Evolutionary conservation across 2,888 invertebrate genomes (phyloP).

Genomic region (Myopa testacea): DNA sequence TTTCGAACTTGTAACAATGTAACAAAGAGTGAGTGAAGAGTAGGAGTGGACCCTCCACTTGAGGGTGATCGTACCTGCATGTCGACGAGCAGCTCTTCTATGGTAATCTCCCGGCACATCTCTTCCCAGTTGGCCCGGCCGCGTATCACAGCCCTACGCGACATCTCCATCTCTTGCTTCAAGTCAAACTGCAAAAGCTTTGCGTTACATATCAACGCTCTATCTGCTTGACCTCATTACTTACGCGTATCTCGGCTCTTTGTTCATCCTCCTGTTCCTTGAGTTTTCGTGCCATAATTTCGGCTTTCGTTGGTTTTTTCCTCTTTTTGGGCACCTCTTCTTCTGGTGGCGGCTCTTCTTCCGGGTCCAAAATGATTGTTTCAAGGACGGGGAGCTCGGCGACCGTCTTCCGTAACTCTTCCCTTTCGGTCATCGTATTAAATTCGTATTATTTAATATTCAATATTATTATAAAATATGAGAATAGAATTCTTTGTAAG

Average conservation of each 20-base stretch:
- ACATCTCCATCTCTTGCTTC: conserved; percentile 57
- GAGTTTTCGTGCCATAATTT: conserved; percentile 48
- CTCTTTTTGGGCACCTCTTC: conserved; percentile 44
- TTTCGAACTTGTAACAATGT: no score
- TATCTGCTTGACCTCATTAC: conserved; percentile 29
- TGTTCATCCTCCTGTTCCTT: conserved; percentile 48
- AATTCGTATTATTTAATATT: neutral
- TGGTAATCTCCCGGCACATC: conserved; percentile 57
- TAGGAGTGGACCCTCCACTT: neutral
- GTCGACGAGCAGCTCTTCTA: conserved; percentile 57
- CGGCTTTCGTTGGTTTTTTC: conserved; percentile 52
- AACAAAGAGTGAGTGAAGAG: neutral
- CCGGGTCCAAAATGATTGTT: neutral
- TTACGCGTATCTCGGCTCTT: conserved; percentile 54
- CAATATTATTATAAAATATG: no score
- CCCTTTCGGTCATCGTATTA: neutral
- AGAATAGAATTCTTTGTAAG: no score
- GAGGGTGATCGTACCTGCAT: conserved; percentile 43
- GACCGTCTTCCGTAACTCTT: neutral
- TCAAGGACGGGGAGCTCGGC: neutral
- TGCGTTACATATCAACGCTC: neutral
- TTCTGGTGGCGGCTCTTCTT: neutral
- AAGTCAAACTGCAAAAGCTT: conserved; percentile 54
- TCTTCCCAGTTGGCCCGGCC: conserved; percentile 58
- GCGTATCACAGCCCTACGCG: conserved; percentile 54